These are phyloP conservation scores for Erpornis zantholeuca DNA, from an alignment of 2,113 vertebrate genomes.

Conservation along the genomic window DNA sequence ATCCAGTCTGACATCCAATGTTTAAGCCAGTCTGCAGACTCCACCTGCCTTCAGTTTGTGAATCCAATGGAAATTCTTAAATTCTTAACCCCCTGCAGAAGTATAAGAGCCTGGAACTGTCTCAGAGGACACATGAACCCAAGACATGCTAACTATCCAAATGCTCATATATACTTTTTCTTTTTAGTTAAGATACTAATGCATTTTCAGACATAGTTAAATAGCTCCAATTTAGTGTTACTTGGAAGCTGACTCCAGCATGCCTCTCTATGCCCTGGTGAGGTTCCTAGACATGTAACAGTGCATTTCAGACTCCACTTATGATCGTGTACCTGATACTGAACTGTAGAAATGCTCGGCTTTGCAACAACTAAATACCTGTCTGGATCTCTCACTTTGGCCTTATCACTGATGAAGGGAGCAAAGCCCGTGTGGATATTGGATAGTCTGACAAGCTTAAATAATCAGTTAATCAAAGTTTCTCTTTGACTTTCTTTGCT, in stretches of 20 bases:
- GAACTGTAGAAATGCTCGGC: neutral
- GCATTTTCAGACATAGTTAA: neutral
- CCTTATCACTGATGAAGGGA: neutral
- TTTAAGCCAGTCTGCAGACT: neutral
- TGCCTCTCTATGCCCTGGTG: neutral
- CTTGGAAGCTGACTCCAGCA: neutral
- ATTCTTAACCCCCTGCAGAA: neutral
- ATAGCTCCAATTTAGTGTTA: neutral
- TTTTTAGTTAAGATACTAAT: neutral
- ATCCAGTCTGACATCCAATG: neutral
- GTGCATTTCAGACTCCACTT: neutral
- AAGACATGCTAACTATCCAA: neutral
- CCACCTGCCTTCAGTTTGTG: rapidly evolving
- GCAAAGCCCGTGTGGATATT: neutral
- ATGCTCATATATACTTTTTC: neutral
- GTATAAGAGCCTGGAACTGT: neutral
- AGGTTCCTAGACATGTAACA: neutral
- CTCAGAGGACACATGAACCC: neutral
- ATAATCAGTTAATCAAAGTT: neutral
- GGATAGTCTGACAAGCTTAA: neutral
- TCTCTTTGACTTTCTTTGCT: neutral
- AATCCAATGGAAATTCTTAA: neutral
- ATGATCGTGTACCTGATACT: neutral
- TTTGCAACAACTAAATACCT: neutral
- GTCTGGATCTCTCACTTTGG: neutral